phyloP scores from a whole-genome alignment of 2,113 vertebrate genomes.

The Colaptes auratus region DNA sequence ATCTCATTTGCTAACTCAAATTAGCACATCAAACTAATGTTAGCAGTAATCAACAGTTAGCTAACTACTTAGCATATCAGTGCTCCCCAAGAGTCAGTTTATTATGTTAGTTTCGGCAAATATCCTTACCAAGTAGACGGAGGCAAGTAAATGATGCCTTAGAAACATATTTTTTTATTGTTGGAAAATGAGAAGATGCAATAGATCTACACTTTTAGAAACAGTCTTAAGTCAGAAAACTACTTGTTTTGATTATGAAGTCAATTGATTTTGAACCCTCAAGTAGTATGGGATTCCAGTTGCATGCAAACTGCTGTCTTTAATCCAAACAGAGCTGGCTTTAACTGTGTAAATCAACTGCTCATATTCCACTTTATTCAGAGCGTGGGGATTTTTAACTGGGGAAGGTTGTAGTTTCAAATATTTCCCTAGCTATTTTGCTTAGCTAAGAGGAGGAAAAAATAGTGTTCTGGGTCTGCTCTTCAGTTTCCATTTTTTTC shows the following conservation, averaged over 20 bases:
- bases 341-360: not conserved
- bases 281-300: constrained; percentile 14
- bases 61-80: not conserved
- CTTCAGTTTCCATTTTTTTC: constrained; percentile 46
- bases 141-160: not conserved
- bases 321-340: not conserved
- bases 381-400: not conserved
- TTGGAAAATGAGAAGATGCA: not conserved
- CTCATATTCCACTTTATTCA: constrained; percentile 24
- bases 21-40: not conserved
- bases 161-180: not conserved
- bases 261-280: not conserved
- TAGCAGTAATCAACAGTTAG: not conserved
- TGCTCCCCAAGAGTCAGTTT: not conserved
- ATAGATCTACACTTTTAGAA: not conserved
- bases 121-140: not conserved
- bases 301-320: not conserved
- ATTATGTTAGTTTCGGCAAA: not conserved
- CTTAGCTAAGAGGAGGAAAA: constrained; percentile 3
- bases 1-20: not conserved
- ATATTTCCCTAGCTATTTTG: not conserved
- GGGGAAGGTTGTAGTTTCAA: not conserved
- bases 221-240: not conserved
- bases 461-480: constrained; percentile 10
- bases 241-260: constrained; percentile 26